Conservation (phyloP, 2,888 invertebrate genomes). For the Stenurella melanura region DNA sequence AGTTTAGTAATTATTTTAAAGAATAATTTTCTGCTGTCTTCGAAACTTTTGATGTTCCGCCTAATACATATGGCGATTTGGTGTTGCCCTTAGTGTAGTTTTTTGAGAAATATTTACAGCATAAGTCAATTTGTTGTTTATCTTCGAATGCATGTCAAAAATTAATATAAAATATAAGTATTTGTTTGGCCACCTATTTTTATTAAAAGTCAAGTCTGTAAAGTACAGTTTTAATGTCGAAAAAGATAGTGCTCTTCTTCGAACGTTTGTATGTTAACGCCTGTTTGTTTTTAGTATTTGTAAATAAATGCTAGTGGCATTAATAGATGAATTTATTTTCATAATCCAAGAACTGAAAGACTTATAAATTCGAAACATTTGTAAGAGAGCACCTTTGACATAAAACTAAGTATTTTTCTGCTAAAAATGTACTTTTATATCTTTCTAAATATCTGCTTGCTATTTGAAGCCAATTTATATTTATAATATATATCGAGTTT, state of each 20-base stretch:
- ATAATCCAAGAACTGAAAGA: too few species aligned
- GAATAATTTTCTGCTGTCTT: background rate
- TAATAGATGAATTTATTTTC: too few species aligned
- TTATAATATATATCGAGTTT: background rate
- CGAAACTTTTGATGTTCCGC: slow-evolving; percentile 31
- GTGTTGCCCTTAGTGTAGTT: background rate
- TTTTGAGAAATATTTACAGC: slow-evolving; percentile 26
- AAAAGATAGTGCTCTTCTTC: background rate
- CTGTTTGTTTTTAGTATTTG: too few species aligned
- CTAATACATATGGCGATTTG: slow-evolving; percentile 1
- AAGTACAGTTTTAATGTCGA: background rate
- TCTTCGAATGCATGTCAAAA: slow-evolving; percentile 11
- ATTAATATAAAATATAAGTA: background rate
- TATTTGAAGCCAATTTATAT: background rate
- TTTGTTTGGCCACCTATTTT: background rate
- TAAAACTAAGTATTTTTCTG: background rate
- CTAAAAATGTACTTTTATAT: slow-evolving; percentile 3
- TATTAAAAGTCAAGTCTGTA: slow-evolving; percentile 1
- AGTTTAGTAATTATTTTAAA: too few species aligned
- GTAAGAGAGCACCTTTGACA: background rate
- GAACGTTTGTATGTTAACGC: too few species aligned
- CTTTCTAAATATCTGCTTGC: background rate
- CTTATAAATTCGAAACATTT: background rate
- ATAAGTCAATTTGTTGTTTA: slow-evolving; percentile 10
- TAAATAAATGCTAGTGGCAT: too few species aligned